A percentile compares a stretch with the other conserved stretches of the same genome.
Evolutionary conservation across 2,113 vertebrate genomes (phyloP).

Genomic region (Sceloporus tristichus): DNA sequence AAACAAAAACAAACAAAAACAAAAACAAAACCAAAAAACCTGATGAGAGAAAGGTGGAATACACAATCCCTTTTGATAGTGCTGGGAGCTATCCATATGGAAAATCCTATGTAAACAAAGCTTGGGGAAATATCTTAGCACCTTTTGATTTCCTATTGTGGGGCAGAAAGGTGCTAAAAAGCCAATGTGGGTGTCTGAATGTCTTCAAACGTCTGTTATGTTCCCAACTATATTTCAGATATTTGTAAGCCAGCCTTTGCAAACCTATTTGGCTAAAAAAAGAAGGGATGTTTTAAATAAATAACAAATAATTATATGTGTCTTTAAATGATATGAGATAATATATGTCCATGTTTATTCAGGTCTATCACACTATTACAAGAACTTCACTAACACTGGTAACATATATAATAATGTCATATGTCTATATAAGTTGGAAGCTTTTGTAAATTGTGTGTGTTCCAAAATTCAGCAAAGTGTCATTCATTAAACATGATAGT

Average conservation of each 20-base stretch:
- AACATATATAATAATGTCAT: slow-evolving; percentile 13
- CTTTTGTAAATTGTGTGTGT: neutral
- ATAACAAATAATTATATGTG: too few species aligned
- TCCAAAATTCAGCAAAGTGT: neutral
- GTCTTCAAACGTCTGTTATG: slow-evolving; percentile 2
- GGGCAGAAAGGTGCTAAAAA: neutral
- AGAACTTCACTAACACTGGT: slow-evolving; percentile 35
- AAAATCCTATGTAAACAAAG: neutral
- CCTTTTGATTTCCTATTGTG: slow-evolving; percentile 27
- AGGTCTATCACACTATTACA: neutral
- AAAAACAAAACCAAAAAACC: too few species aligned
- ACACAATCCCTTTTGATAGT: neutral
- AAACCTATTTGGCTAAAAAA: too few species aligned
- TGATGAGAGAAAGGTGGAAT: neutral
- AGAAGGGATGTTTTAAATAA: too few species aligned
- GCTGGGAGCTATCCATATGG: neutral
- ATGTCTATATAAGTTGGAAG: neutral
- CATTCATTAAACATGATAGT: neutral
- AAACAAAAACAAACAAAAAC: neutral
- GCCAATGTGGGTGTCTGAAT: too few species aligned
- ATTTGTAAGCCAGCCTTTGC: too few species aligned
- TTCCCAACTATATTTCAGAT: too few species aligned
- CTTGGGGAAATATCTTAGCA: slow-evolving; percentile 29
- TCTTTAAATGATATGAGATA: neutral
- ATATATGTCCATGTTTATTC: slow-evolving; percentile 34